phyloP scores from a whole-genome alignment of 92 coral and sea anemone species.

The Umimayanthus chanpuru region DNA sequence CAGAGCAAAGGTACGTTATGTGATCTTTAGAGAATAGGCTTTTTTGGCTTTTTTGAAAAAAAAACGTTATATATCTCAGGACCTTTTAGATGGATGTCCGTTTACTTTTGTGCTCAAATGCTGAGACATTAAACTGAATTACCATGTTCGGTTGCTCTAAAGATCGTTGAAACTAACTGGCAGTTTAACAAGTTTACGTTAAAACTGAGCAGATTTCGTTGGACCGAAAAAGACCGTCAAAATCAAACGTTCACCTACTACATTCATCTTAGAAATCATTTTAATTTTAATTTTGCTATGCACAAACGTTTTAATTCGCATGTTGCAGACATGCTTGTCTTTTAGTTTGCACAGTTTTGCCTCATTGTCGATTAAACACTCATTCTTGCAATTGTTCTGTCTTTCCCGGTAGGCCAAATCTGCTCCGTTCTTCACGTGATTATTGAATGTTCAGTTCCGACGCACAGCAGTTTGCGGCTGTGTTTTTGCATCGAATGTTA shows the following conservation, averaged over 20 bases:
- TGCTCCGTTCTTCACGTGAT: constrained; percentile 2
- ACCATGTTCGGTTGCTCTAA: background rate
- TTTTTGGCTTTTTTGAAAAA: too few relatives aligned
- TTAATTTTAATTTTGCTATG: background rate
- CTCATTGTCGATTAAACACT: background rate
- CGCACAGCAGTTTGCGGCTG: background rate
- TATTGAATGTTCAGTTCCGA: background rate
- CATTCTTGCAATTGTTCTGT: background rate
- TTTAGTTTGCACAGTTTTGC: background rate
- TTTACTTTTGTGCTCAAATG: background rate
- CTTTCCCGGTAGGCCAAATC: background rate
- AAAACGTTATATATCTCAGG: background rate
- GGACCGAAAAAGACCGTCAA: background rate
- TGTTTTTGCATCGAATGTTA: background rate
- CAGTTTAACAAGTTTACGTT: constrained; percentile 18
- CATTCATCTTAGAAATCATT: background rate
- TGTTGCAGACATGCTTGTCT: background rate
- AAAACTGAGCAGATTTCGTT: constrained; percentile 37
- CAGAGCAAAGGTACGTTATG: too few relatives aligned
- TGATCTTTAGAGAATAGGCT: background rate
- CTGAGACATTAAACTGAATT: background rate
- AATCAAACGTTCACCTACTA: background rate
- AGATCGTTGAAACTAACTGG: background rate
- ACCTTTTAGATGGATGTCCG: too few relatives aligned
- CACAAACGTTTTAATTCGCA: background rate